phyloP scores from a whole-genome alignment of 2,797 vertebrate genomes.

The Artibeus jamaicensis region DNA sequence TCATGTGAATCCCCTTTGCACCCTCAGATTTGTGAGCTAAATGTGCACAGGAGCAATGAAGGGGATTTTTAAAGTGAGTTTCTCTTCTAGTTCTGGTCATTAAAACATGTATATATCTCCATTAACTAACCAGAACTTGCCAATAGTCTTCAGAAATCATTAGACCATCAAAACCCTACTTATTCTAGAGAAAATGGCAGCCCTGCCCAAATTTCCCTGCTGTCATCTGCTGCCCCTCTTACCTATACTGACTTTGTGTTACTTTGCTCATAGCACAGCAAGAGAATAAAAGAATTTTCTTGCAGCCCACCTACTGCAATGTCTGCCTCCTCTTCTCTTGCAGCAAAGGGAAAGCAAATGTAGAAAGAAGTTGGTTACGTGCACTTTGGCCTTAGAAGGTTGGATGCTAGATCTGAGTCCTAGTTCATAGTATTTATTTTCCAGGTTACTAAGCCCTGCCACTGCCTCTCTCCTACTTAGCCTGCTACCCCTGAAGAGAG shows the following conservation, averaged over 20 bases:
- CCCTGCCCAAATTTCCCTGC: not conserved
- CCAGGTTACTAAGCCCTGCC: not conserved
- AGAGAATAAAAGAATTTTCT: not conserved
- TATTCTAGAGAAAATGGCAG: not conserved
- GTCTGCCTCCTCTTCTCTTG: not conserved
- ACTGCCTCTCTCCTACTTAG: not conserved
- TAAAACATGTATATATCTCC: not conserved
- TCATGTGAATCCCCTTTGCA: not conserved
- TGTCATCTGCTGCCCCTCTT: not conserved
- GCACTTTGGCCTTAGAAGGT: not conserved
- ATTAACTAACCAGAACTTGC: not conserved
- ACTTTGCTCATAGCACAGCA: not conserved
- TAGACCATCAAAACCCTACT: not conserved
- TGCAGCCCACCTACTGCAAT: not conserved
- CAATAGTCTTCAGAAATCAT: not conserved
- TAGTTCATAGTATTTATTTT: not conserved
- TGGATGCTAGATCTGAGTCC: not conserved
- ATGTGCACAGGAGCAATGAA: not conserved
- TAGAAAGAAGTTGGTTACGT: not conserved
- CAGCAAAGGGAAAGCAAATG: not conserved
- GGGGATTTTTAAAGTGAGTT: not conserved
- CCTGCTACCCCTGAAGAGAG: not conserved
- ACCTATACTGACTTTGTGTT: not conserved
- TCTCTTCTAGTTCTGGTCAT: not conserved
- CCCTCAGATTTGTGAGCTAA: not conserved